phyloP scores from a whole-genome alignment of 2,113 vertebrate species.

The Odocoileus hemionus region DNA sequence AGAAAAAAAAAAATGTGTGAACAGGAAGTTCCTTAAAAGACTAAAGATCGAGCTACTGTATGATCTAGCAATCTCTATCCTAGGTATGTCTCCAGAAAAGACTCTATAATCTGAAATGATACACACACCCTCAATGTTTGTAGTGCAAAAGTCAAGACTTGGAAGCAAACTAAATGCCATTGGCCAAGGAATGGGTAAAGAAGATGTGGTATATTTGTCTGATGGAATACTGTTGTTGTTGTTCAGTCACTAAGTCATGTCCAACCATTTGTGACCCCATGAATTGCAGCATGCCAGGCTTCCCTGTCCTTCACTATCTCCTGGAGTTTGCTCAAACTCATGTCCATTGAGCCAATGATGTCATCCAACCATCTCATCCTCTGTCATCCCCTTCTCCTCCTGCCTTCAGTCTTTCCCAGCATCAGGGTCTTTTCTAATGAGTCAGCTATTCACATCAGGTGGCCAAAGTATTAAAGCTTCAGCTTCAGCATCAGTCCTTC shows the following conservation, averaged over 20 bases:
- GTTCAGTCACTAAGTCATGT: background rate
- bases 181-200: too few species aligned
- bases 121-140: too few species aligned
- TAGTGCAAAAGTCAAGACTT: too few species aligned
- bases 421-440: background rate
- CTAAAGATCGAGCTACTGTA: background rate
- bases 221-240: too few species aligned
- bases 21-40: background rate
- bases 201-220: too few species aligned
- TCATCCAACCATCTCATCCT: background rate
- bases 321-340: background rate
- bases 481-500: background rate
- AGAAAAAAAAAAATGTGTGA: background rate
- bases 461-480: background rate
- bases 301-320: background rate
- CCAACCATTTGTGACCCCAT: background rate
- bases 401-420: background rate
- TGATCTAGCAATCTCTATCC: background rate
- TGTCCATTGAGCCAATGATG: background rate
- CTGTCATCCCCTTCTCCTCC: background rate
- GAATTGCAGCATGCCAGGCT: fast-evolving
- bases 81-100: background rate
- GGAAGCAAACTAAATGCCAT: too few species aligned
- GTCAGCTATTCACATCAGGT: background rate
- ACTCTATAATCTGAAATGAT: background rate